phyloP scores from a whole-genome alignment of 1,140 invertebrate species.

The Camponotus vicinus region DNA sequence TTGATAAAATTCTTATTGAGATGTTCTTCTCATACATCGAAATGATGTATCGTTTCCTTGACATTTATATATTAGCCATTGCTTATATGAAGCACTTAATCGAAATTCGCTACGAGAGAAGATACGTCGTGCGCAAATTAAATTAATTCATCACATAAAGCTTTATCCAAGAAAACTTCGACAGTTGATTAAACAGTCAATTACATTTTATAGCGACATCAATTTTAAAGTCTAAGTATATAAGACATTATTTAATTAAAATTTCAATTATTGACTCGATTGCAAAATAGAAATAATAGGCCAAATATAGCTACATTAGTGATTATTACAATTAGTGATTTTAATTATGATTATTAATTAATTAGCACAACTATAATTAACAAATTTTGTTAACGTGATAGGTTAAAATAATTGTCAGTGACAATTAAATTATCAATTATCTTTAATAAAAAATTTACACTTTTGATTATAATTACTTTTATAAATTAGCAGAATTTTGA shows the following conservation, averaged over 20 bases:
- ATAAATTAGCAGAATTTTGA: neutral
- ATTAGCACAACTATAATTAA: neutral
- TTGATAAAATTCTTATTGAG: neutral
- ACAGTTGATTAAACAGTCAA: conserved; percentile 10
- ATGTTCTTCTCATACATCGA: conserved; percentile 6
- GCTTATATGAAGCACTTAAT: conserved; percentile 1
- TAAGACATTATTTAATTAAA: neutral
- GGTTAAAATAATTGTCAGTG: neutral
- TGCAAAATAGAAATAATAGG: neutral
- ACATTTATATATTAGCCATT: conserved; percentile 46
- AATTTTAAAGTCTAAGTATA: neutral
- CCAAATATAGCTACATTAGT: neutral
- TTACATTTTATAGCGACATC: neutral
- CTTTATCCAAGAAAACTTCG: conserved; percentile 2
- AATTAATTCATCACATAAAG: conserved; percentile 50
- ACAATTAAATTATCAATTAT: neutral
- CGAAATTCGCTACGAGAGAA: neutral
- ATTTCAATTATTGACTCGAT: neutral
- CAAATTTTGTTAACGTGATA: neutral
- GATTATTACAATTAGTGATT: neutral
- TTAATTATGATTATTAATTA: neutral
- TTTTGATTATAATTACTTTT: neutral
- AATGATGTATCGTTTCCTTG: conserved; percentile 48
- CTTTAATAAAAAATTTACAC: neutral
- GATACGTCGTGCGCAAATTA: conserved; percentile 14